These are phyloP conservation scores for Mormyrus iriodes DNA, from an alignment of 2,113 vertebrate genomes.

Conservation along the genomic window DNA sequence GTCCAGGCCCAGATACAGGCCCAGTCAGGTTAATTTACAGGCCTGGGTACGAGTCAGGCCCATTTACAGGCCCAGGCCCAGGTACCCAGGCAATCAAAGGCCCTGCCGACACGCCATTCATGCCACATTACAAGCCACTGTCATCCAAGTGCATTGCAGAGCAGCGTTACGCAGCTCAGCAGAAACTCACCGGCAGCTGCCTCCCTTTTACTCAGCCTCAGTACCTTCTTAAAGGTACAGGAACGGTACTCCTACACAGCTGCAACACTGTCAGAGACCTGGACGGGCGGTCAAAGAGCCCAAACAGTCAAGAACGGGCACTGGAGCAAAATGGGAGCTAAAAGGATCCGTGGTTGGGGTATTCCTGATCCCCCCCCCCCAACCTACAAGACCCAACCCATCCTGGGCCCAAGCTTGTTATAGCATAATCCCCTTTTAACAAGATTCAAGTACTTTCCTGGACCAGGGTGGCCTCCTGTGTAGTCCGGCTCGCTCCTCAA, in stretches of 20 bases:
- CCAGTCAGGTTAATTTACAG: no score
- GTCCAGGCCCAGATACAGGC: neutral
- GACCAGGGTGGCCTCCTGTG: neutral
- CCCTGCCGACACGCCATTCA: neutral
- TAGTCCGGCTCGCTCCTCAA: neutral
- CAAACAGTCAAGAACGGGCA: neutral
- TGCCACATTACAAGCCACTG: neutral
- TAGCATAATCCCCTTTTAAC: constrained; percentile 56
- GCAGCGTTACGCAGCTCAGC: neutral
- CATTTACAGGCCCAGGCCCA: neutral
- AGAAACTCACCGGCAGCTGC: neutral
- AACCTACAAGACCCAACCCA: neutral
- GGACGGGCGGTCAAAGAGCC: neutral
- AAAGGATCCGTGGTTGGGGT: neutral
- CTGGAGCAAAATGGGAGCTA: neutral
- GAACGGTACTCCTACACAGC: neutral
- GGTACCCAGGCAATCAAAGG: neutral
- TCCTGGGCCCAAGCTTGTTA: constrained; percentile 30
- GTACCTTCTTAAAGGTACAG: neutral
- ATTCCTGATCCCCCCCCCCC: neutral
- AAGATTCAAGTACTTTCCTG: constrained; percentile 16
- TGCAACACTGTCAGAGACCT: neutral
- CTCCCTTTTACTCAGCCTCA: neutral
- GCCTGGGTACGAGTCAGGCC: neutral
- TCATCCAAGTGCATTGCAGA: neutral